Conservation (phyloP, 2,888 invertebrate species). For the Apamea crenata region DNA sequence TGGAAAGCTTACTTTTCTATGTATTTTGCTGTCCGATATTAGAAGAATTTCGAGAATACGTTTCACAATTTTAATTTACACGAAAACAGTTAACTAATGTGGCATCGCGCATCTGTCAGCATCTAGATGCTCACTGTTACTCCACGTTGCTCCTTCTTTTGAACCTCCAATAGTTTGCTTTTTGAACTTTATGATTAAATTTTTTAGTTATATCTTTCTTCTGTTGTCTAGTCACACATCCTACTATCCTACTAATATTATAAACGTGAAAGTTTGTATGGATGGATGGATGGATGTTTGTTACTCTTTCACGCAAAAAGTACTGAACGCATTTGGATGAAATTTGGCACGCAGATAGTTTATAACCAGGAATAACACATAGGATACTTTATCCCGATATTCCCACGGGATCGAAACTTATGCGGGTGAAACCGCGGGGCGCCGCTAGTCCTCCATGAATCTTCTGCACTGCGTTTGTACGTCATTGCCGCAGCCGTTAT, state of each 20-base stretch:
- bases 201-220: not conserved
- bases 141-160: not conserved
- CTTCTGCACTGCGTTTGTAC: not conserved
- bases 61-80: not conserved
- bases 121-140: not conserved
- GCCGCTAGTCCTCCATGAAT: too few relatives aligned
- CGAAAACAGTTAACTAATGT: not conserved
- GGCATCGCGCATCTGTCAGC: not conserved
- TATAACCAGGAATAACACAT: too few relatives aligned
- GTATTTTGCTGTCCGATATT: not conserved
- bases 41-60: not conserved
- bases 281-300: too few relatives aligned
- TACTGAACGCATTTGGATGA: too few relatives aligned
- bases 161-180: not conserved
- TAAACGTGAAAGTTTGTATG: too few relatives aligned
- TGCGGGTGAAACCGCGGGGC: too few relatives aligned
- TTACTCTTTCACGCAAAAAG: too few relatives aligned
- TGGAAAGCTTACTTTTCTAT: not conserved
- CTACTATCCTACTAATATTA: too few relatives aligned
- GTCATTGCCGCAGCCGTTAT: not conserved
- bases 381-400: too few relatives aligned
- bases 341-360: too few relatives aligned
- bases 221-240: not conserved
- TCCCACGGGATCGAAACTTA: too few relatives aligned
- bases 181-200: not conserved